phyloP scores from a whole-genome alignment of 2,888 invertebrate species.

The Cylindroiulus punctatus region DNA sequence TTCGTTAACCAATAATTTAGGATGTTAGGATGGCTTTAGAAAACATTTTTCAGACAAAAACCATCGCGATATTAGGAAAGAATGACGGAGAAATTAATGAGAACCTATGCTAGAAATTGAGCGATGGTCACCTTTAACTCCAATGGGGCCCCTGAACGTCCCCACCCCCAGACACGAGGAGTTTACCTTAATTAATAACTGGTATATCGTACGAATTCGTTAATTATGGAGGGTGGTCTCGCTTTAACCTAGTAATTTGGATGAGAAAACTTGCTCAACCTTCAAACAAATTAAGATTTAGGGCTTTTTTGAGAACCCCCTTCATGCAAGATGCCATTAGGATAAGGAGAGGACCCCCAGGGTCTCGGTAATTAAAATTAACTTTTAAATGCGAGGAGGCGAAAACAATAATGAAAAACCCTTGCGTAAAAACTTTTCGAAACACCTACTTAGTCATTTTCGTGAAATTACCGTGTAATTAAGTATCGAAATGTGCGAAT shows the following conservation, averaged over 20 bases:
- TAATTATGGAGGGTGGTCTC: not conserved
- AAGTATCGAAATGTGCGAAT: not conserved
- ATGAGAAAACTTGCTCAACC: not conserved
- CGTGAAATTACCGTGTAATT: not conserved
- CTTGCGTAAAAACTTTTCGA: not conserved
- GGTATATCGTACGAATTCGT: not conserved
- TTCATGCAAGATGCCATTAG: not conserved
- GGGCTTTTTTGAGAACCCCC: not conserved
- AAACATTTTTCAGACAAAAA: too few relatives aligned
- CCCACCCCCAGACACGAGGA: not conserved
- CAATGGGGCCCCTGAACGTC: not conserved
- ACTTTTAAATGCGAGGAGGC: not conserved
- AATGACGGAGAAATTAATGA: too few relatives aligned
- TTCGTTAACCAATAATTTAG: too few relatives aligned
- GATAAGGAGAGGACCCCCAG: not conserved
- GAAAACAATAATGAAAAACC: not conserved
- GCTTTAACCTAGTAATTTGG: not conserved
- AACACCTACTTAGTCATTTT: not conserved
- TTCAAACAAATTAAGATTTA: constrained; percentile 32
- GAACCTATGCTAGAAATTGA: too few relatives aligned
- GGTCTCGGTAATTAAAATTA: constrained; percentile 22
- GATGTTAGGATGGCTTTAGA: too few relatives aligned
- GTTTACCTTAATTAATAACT: constrained; percentile 15
- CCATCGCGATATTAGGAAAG: too few relatives aligned
- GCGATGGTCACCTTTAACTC: not conserved